Percentiles rank a stretch among this genome's conserved stretches.
phyloP scores from a whole-genome alignment of 1,140 invertebrate species.

The Formica exsecta region DNA sequence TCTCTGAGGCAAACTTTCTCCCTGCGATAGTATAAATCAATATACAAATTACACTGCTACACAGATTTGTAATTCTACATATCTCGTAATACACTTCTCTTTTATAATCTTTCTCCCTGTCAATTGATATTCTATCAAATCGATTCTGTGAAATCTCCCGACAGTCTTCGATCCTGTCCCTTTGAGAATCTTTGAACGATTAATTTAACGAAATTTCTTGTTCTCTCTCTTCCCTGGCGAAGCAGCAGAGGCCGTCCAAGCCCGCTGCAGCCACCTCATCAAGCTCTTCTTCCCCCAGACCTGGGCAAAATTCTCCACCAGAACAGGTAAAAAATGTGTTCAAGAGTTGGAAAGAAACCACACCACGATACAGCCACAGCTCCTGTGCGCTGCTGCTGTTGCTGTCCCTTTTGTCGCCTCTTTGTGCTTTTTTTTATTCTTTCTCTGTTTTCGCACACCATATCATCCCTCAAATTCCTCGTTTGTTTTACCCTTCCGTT shows the following conservation, averaged over 20 bases:
- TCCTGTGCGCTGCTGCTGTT: slow-evolving; percentile 61
- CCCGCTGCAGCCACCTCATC: slow-evolving; percentile 86
- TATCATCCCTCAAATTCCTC: slow-evolving; percentile 46
- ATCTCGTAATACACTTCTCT: neutral
- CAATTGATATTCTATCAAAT: slow-evolving; percentile 12
- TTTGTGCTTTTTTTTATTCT: slow-evolving; percentile 66
- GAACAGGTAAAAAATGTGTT: slow-evolving; percentile 88
- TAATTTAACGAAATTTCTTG: slow-evolving; percentile 85
- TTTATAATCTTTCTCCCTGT: neutral
- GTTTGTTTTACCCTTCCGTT: slow-evolving; percentile 55
- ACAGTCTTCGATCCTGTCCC: slow-evolving; percentile 56
- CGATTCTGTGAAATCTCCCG: slow-evolving; percentile 61
- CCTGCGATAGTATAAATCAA: neutral
- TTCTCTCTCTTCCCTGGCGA: slow-evolving; percentile 81
- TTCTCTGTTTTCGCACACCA: slow-evolving; percentile 60
- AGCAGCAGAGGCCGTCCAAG: slow-evolving; percentile 88
- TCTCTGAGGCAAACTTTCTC: neutral
- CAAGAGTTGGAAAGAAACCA: slow-evolving; percentile 66
- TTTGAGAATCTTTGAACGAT: slow-evolving; percentile 64
- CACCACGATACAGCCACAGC: slow-evolving; percentile 64
- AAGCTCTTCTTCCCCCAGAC: slow-evolving; percentile 87
- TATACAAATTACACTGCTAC: slow-evolving; percentile 12
- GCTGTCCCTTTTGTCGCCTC: slow-evolving; percentile 65
- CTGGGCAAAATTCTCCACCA: slow-evolving; percentile 87
- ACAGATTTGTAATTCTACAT: slow-evolving; percentile 10